Conservation (phyloP, 2,888 invertebrate species). For the Pachliopta kotzebuea region DNA sequence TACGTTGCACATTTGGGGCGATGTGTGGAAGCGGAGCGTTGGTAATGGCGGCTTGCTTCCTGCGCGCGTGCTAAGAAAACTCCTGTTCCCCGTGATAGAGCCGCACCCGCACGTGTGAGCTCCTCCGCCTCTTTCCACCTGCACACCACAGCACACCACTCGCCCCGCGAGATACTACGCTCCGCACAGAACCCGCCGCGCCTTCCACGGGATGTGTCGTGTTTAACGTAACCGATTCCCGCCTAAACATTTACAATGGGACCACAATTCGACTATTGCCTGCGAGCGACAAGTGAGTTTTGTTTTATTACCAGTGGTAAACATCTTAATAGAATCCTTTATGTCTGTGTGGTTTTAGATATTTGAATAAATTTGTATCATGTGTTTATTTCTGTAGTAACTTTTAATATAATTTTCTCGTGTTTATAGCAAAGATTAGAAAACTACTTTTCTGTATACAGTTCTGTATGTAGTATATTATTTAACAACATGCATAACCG, state of each 20-base stretch:
- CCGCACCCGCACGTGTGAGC: slow-evolving; percentile 71
- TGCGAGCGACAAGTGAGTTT: slow-evolving; percentile 73
- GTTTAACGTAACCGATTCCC: slow-evolving; percentile 37
- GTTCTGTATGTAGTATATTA: no score
- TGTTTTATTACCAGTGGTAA: background rate
- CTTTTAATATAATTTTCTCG: background rate
- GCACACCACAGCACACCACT: slow-evolving; percentile 59
- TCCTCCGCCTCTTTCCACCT: slow-evolving; percentile 53
- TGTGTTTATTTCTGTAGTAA: background rate
- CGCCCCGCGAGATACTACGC: slow-evolving; percentile 40
- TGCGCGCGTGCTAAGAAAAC: slow-evolving; percentile 56
- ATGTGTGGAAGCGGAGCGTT: slow-evolving; percentile 9
- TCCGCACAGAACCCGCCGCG: slow-evolving; percentile 59
- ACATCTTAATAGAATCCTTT: background rate
- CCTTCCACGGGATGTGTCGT: slow-evolving; percentile 72
- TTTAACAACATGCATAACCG: no score
- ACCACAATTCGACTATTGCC: slow-evolving; percentile 75
- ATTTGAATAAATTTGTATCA: background rate
- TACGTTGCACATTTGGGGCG: slow-evolving; percentile 26
- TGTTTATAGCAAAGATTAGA: background rate
- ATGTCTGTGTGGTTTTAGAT: background rate
- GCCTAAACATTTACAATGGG: slow-evolving; percentile 52
- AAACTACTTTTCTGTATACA: no score
- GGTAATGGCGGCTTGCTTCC: slow-evolving; percentile 46
- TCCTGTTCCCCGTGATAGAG: slow-evolving; percentile 60